These are phyloP conservation scores for Dasysyrphus albostriatus DNA, from an alignment of 2,888 invertebrate genomes.

Conservation along the genomic window DNA sequence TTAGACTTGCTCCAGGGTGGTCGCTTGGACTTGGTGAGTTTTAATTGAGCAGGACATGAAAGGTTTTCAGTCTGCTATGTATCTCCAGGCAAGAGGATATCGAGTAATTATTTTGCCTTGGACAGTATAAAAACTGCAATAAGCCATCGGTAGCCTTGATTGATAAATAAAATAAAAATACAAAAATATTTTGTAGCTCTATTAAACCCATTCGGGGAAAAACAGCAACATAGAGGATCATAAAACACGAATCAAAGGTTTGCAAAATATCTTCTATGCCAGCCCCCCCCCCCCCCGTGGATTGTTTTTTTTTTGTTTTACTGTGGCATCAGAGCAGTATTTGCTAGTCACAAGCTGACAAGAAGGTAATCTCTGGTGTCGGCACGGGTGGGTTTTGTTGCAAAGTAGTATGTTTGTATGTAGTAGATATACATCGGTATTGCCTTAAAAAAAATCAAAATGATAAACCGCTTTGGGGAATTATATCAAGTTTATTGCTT, in stretches of 20 bases:
- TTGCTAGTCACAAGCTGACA: neutral
- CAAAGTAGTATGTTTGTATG: neutral
- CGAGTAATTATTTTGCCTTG: conserved; percentile 7
- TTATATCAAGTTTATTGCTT: conserved; percentile 34
- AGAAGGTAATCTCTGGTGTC: neutral
- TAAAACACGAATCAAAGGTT: conserved; percentile 20
- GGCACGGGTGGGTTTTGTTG: conserved; percentile 31
- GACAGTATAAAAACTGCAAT: conserved; percentile 60
- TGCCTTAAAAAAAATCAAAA: conserved; percentile 1
- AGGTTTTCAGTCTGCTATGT: conserved; percentile 24
- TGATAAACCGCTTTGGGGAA: conserved; percentile 36
- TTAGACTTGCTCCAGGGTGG: conserved; percentile 64
- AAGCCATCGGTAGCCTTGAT: conserved; percentile 27
- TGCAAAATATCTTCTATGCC: conserved; percentile 4
- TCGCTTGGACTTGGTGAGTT: conserved; percentile 61
- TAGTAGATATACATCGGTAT: no score
- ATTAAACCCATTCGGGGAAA: conserved; percentile 27
- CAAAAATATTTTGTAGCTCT: no score
- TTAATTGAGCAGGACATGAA: conserved; percentile 68
- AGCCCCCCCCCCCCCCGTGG: no score
- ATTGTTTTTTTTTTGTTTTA: conserved; percentile 22
- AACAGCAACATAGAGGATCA: neutral
- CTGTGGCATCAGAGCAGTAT: conserved; percentile 9
- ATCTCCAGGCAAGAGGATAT: neutral
- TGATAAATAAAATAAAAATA: no score